Base-by-base conservation (phyloP, 2,797 vertebrate species). In the Notolepis coatsorum region DNA sequence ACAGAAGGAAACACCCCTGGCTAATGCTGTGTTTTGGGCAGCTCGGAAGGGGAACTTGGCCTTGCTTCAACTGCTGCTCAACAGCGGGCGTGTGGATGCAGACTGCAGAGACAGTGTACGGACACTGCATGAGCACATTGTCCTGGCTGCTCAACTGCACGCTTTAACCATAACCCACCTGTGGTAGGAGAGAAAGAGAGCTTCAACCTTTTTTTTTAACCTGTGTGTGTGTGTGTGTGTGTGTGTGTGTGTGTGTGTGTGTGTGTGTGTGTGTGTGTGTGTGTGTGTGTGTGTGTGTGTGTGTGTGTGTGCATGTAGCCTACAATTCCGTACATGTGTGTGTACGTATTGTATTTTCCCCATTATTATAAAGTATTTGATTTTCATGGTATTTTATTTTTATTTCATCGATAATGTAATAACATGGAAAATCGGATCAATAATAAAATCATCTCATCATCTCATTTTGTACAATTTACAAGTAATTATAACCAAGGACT, bases 91-190 rank as follows among this genome's bases (percentile, higher is more conserved):
- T 5, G 94, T 99, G 81, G 96, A 99, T 33, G 93, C 95, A 52
- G 97, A 99, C 94, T 99, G 97, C 94, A 97, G 95, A 93, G 97
- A 99, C 92, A 94, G 92, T 75, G 97, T 99, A 97, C 12, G 95
- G 74, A 72, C 51, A 41, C 68, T 84, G 88, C 88, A 86, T 88
- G n/a, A n/a, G n/a, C n/a, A n/a, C n/a, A n/a, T n/a, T n/a, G 89
- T 68, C 77, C 73, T 43, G 31, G 66, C 69, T 31, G 43, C 71
- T 76, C 65, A 37, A 79, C 80, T 81, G 54, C 80, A 80, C 70
- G 21, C 37, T 67, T 89, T 86, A 81, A 17, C 79, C 77, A 31
- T 71, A 76, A 68, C 55, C 67, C 24, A 15, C 65, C 70, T 75
- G 25, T 74, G 53, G 82, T 45, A 56, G 77, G 60, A 37, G 65